Percentiles rank a stretch among this genome's conserved stretches.
Evolutionary conservation across 2,888 invertebrate genomes (phyloP).

Genomic region (Brachyptera putata): DNA sequence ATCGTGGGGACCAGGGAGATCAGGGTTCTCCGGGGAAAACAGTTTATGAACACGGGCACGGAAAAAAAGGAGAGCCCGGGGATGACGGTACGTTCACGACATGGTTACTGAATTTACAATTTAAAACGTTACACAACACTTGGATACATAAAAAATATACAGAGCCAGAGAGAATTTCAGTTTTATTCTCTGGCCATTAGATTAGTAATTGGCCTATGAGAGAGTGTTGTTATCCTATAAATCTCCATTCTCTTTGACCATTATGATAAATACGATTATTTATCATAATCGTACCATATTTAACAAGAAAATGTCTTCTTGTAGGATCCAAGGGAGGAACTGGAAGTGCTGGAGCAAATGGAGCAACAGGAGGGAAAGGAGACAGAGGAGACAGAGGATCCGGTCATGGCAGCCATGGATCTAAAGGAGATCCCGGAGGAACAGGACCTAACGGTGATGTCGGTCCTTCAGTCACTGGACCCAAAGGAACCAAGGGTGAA

Average conservation of each 20-base stretch:
- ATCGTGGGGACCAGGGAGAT: slow-evolving; percentile 1
- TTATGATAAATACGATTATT: too few relatives aligned
- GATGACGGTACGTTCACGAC: slow-evolving; percentile 1
- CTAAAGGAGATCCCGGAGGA: slow-evolving; percentile 9
- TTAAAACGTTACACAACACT: too few relatives aligned
- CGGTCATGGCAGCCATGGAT: not conserved
- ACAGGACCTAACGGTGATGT: not conserved
- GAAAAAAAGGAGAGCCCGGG: slow-evolving; percentile 4
- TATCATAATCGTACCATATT: too few relatives aligned
- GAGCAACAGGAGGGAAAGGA: slow-evolving; percentile 1
- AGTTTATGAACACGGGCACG: slow-evolving; percentile 3
- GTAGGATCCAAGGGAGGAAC: not conserved
- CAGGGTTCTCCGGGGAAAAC: not conserved
- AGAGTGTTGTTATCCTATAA: too few relatives aligned
- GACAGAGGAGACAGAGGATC: slow-evolving; percentile 4
- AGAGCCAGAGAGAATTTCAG: too few relatives aligned
- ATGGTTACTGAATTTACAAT: too few relatives aligned
- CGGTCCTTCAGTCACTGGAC: not conserved
- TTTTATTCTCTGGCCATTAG: too few relatives aligned
- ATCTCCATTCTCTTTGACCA: too few relatives aligned
- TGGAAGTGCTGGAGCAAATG: not conserved
- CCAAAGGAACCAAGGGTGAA: not conserved
- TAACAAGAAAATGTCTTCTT: too few relatives aligned
- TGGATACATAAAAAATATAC: too few relatives aligned
- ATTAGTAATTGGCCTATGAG: too few relatives aligned